Conservation (phyloP, 2,888 invertebrate species). For the Tuberolachnus salignus region DNA sequence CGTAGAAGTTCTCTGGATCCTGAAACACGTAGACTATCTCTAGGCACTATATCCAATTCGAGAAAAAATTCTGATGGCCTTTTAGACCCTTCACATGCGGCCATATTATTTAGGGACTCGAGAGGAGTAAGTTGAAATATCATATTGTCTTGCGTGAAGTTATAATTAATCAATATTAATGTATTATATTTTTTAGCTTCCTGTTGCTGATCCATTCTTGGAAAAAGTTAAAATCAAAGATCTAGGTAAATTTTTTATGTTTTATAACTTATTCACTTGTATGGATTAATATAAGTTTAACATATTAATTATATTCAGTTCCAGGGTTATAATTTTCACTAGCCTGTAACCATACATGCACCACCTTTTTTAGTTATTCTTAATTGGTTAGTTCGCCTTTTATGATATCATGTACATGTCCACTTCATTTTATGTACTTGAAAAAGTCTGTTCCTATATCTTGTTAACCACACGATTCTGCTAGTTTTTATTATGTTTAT, state of each 20-base stretch:
- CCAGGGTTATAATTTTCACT: too few relatives aligned
- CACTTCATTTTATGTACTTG: too few relatives aligned
- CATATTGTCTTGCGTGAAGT: background rate
- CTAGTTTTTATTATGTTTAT: too few relatives aligned
- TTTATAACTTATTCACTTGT: background rate
- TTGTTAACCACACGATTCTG: too few relatives aligned
- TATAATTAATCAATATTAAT: background rate
- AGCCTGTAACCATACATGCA: too few relatives aligned
- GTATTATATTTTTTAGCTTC: constrained; percentile 72
- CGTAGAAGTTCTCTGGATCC: constrained; percentile 78
- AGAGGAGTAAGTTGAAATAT: constrained; percentile 77
- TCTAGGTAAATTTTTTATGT: constrained; percentile 67
- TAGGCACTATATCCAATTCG: constrained; percentile 69
- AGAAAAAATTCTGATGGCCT: constrained; percentile 79
- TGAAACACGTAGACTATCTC: constrained; percentile 77
- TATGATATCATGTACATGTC: too few relatives aligned
- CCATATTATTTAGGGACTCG: constrained; percentile 89
- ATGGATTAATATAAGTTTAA: too few relatives aligned
- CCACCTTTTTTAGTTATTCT: too few relatives aligned
- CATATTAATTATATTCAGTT: too few relatives aligned
- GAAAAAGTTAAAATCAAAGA: constrained; percentile 82
- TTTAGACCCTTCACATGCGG: constrained; percentile 86
- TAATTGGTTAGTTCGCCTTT: too few relatives aligned
- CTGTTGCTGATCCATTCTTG: constrained; percentile 88
- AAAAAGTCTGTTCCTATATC: too few relatives aligned